Evolutionary conservation across 2,113 vertebrate genomes (phyloP), one percentile per base, ranked within the genome.

Genomic region (Entelurus aequoreus): DNA sequence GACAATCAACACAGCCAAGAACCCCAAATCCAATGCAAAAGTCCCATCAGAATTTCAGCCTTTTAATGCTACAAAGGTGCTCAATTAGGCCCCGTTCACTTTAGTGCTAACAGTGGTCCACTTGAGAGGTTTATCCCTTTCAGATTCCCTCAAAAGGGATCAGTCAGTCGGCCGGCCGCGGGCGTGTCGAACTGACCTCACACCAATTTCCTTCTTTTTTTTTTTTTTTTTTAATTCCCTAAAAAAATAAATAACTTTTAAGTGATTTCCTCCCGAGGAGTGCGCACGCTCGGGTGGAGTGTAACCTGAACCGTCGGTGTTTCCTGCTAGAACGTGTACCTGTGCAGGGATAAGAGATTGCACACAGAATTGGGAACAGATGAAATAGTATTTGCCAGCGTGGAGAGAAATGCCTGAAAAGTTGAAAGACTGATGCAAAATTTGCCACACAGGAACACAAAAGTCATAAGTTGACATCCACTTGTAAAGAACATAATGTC

Each of bases 181-280:
- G 6, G 59, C 14, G 59, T 61, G 21, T 12, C 15, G 21, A 67
- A 37, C 76, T 66, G 63, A 62, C 58, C 59, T 59, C 28, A 72
- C 19, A 68, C 73, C 73, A 79, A 60, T 74, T 81, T 82, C 75
- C 74, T 66, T 51, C n/a, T 68, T 68, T 71, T 68, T 72, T n/a
- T n/a, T n/a, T n/a, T n/a, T n/a, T n/a, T n/a, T 54, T 57, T 42
- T 12, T 28, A 56, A 60, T 60, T 48, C 46, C 28, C 14, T 5
- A 35, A 15, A 35, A 84, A 77, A 84, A 86, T 73, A 86, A 86
- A 84, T 77, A 84, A 80, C 73, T 61, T 15, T 47, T 0, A 7
- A 19, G 48, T 65, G 57, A 81, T 82, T 81, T 83, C 78, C 80
- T 78, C 57, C 58, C 37, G 12, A 6, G 5, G 36, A 62, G 46